Percentiles rank a stretch among this genome's conserved stretches.
Conservation (phyloP, 2,113 vertebrate species). For the Macheiramphus alcinus region DNA sequence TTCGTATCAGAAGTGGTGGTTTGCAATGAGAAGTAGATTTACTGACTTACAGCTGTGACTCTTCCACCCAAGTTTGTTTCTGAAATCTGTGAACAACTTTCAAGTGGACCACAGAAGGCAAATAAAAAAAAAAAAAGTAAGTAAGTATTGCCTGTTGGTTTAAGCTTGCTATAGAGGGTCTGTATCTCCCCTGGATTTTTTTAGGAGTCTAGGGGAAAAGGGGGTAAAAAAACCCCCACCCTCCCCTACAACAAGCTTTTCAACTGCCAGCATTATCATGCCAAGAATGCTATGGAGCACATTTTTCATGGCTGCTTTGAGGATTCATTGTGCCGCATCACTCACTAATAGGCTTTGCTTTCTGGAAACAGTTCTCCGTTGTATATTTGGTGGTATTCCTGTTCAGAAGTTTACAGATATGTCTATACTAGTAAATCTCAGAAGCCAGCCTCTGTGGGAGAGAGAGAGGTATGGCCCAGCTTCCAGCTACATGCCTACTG, state of each 20-base stretch:
- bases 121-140: neutral
- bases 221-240: neutral
- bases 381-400: neutral
- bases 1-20: neutral
- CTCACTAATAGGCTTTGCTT: neutral
- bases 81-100: neutral
- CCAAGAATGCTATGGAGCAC: neutral
- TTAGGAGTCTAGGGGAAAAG: neutral
- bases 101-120: neutral
- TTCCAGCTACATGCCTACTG: neutral
- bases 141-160: neutral
- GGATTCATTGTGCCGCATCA: neutral
- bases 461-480: too few relatives aligned
- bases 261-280: neutral
- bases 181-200: neutral
- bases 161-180: neutral
- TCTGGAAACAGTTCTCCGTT: neutral
- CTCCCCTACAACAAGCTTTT: neutral
- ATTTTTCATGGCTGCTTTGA: neutral
- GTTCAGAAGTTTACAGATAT: neutral
- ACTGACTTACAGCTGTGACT: neutral
- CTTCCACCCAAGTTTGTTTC: neutral
- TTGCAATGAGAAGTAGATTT: neutral
- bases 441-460: neutral
- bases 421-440: neutral